A percentile compares a stretch with the other conserved stretches of the same genome.
Evolutionary conservation across 2,113 vertebrate genomes (phyloP).

Genomic region (Mormyrus lacerda): DNA sequence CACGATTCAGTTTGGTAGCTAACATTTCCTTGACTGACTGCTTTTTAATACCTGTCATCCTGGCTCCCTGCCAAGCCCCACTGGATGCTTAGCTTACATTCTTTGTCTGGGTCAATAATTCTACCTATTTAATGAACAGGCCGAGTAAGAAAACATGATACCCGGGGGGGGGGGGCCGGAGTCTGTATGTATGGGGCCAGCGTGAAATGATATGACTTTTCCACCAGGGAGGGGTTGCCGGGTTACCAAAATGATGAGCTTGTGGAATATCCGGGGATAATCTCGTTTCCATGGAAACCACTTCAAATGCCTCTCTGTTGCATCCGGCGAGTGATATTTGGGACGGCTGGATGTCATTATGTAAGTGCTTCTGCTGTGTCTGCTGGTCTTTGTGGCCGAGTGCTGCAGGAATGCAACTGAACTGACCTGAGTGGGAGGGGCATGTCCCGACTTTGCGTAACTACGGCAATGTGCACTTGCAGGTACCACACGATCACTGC

Average conservation of each 20-base stretch:
- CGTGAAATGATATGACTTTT: constrained; percentile 12
- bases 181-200: neutral
- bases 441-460: neutral
- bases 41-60: neutral
- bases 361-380: neutral
- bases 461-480: neutral
- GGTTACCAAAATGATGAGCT: constrained; percentile 27
- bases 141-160: neutral
- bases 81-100: neutral
- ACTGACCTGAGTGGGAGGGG: neutral
- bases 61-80: neutral
- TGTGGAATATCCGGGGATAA: constrained; percentile 21
- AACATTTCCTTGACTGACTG: neutral
- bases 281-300: neutral
- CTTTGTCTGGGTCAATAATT: neutral
- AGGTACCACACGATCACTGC: neutral
- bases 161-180: neutral
- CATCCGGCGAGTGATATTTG: neutral
- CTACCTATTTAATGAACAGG: neutral
- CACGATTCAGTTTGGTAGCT: neutral
- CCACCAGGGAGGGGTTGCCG: constrained; percentile 29
- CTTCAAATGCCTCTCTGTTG: neutral
- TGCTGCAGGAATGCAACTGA: neutral
- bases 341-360: neutral
- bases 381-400: neutral